Percentiles rank a stretch among this genome's conserved stretches.
Conservation (phyloP, 1,140 invertebrate species). For the Akabosia matsudoensis region DNA sequence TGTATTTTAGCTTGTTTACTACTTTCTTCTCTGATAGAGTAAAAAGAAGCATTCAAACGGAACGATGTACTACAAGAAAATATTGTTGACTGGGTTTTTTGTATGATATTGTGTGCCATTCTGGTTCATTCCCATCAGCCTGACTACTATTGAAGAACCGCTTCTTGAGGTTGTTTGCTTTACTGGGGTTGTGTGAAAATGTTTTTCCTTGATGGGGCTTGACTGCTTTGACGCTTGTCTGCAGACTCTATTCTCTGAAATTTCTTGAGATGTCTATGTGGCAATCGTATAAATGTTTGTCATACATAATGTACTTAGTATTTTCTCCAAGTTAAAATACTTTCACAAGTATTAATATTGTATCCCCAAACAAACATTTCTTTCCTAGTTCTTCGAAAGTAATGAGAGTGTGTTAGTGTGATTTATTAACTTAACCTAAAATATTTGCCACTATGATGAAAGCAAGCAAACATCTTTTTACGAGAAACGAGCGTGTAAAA, state of each 20-base stretch:
- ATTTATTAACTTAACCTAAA: too few relatives aligned
- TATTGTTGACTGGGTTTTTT: background rate
- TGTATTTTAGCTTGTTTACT: background rate
- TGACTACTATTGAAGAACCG: background rate
- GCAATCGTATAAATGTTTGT: background rate
- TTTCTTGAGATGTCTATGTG: background rate
- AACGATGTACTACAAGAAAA: background rate
- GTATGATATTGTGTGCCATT: background rate
- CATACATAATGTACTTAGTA: too few relatives aligned
- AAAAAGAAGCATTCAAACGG: background rate
- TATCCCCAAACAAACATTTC: too few relatives aligned
- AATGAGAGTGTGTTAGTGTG: too few relatives aligned
- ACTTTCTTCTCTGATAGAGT: background rate
- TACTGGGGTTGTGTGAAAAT: background rate
- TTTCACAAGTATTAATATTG: too few relatives aligned
- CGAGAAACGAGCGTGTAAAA: too few relatives aligned
- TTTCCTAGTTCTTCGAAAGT: too few relatives aligned
- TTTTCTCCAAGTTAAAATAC: too few relatives aligned
- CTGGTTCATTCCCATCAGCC: background rate
- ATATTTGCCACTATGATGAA: too few relatives aligned
- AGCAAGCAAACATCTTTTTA: too few relatives aligned
- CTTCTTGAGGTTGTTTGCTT: background rate
- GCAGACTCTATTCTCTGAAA: background rate
- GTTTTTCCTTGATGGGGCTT: background rate
- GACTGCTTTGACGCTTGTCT: too few relatives aligned